These are phyloP conservation scores for Saguinus imperator DNA, from an alignment of 2,113 vertebrate genomes.

Conservation along the genomic window DNA sequence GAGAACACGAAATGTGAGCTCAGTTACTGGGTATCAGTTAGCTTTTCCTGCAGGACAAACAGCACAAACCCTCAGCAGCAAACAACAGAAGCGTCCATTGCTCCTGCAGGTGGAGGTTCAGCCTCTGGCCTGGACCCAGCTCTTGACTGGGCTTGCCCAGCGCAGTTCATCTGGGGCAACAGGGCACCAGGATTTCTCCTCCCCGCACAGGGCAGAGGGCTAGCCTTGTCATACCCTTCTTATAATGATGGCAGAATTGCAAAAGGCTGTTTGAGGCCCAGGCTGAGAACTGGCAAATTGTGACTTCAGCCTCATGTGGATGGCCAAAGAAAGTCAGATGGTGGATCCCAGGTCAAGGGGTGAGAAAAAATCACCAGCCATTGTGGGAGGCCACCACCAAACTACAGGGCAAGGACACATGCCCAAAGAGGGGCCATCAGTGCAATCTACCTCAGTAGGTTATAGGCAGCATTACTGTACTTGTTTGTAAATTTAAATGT, in stretches of 20 bases:
- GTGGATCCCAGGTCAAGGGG: background rate
- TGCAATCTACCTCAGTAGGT: background rate
- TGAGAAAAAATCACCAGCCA: background rate
- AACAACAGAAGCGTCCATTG: background rate
- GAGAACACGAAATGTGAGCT: background rate
- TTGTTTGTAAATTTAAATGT: background rate
- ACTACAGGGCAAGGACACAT: too few relatives aligned
- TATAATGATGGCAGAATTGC: background rate
- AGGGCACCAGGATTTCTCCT: background rate
- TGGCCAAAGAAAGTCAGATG: background rate
- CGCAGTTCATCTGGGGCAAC: background rate
- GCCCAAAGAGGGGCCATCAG: background rate
- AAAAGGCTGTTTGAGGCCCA: too few relatives aligned
- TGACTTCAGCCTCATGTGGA: too few relatives aligned
- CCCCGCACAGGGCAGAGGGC: rapidly evolving
- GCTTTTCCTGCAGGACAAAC: background rate
- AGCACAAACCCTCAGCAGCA: background rate
- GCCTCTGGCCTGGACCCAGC: background rate
- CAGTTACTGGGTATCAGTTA: background rate
- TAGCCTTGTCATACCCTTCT: background rate
- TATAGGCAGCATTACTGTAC: too few relatives aligned
- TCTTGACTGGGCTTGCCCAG: background rate
- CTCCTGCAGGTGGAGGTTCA: background rate
- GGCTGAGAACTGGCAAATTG: too few relatives aligned
- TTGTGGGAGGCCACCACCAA: too few relatives aligned